Base-by-base conservation (phyloP, 2,888 invertebrate species). In the Drosophila melanosoma region DNA sequence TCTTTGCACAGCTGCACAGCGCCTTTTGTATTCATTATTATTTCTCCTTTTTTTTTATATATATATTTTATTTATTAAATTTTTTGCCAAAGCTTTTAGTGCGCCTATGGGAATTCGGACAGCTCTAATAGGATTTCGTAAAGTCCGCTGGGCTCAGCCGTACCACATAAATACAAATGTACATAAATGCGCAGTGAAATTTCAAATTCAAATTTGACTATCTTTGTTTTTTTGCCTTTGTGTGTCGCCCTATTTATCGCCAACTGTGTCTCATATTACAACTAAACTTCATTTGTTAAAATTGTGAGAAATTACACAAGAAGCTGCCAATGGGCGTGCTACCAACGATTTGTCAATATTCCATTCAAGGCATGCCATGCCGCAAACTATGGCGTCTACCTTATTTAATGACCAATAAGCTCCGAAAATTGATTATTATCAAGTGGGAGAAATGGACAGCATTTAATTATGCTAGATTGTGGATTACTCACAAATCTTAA, bases 81-180 rank as follows among this genome's bases (percentile, higher is more conserved):
- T 74, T 87, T 83, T 76, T 82, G 77, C 67, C 76, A 69, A 82
- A 76, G 88, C 85, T 74, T 72, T 74, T 74, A 78, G 63, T 70
- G 45, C 23, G 66, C 80, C 69, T 65, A 52, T 62, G 81, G 77
- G 68, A 71, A 72, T 64, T 84, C 49, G 82, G 76, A 77, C 85
- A 79, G 80, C 87, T 89, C 83, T 84, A 84, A 84, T 89, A 87
- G 89, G 84, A 87, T 84, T 84, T 84, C 49, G 67, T 83, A 66
- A 67, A 81, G 76, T 73, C 74, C 38, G 69, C 65, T 60, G 65
- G 52, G 79, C 65, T 83, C 67, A 83, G 68, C 68, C 78, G 75
- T 74, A 65, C 52, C 69, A 60, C 29, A 33, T n/a, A 23, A 17
- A 61, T 57, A 35, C 2, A 29, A 29, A 26, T 12, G 2, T 51